Evolutionary conservation across 2,888 invertebrate genomes (phyloP).

Genomic region (Chalcis sispes): DNA sequence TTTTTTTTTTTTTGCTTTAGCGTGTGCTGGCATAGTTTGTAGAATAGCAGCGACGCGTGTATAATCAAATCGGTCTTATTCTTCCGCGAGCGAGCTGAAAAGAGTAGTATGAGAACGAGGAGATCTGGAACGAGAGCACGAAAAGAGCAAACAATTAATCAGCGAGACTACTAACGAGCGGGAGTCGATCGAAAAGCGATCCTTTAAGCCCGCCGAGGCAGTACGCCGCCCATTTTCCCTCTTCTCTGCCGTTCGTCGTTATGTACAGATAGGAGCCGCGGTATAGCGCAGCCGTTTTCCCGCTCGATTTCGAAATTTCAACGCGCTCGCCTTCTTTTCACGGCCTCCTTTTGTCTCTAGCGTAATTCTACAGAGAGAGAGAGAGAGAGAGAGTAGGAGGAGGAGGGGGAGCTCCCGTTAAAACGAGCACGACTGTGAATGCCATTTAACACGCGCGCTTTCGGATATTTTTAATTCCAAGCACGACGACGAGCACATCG

Average conservation of each 20-base stretch:
- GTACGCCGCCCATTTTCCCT: background rate
- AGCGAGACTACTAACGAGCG: conserved; percentile 47
- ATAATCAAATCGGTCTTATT: background rate
- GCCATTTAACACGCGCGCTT: too few species aligned
- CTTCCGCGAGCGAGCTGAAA: background rate
- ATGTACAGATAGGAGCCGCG: background rate
- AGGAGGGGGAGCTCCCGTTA: too few species aligned
- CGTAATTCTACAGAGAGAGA: too few species aligned
- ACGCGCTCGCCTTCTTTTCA: too few species aligned
- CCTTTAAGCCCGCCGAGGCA: conserved; percentile 9
- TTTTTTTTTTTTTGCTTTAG: conserved; percentile 1
- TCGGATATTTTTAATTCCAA: too few species aligned
- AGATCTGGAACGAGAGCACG: background rate
- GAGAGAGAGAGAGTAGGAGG: too few species aligned
- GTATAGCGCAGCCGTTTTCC: conserved; percentile 15
- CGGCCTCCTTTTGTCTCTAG: too few species aligned
- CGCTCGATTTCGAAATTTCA: conserved; percentile 1
- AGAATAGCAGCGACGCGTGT: background rate
- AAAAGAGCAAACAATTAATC: conserved; percentile 40
- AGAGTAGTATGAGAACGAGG: background rate
- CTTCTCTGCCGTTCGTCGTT: background rate
- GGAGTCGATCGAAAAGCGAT: conserved; percentile 35
- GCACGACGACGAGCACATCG: too few species aligned
- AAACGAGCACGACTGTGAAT: too few species aligned
- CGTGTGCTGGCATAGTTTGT: background rate